Conservation (phyloP, 2,113 vertebrate genomes). For the Hemicordylus capensis region DNA sequence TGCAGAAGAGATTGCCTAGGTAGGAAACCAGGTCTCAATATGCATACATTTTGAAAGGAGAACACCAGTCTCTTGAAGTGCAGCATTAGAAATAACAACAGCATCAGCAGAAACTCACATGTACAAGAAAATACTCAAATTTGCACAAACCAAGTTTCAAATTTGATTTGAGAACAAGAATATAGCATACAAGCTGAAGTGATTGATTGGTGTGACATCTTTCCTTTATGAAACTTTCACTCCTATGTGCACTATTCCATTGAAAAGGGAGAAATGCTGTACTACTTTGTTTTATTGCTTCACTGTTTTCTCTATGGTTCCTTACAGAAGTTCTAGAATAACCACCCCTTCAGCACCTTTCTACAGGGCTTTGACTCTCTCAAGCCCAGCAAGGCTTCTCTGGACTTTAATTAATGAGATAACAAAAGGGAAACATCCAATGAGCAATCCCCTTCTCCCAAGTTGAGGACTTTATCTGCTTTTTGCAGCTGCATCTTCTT, state of each 20-base stretch:
- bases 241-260: not conserved
- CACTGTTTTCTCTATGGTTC: not conserved
- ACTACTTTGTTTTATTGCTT: conserved; percentile 28
- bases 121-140: not conserved
- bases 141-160: rapidly evolving
- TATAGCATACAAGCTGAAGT: not conserved
- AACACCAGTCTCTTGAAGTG: not conserved
- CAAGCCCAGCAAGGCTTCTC: conserved; percentile 32
- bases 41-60: not conserved
- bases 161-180: not conserved
- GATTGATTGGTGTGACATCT: not conserved
- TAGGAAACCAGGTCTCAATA: not conserved
- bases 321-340: not conserved
- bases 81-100: not conserved
- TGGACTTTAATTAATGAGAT: conserved; percentile 62
- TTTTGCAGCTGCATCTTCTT: conserved; percentile 84
- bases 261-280: conserved; percentile 27
- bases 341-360: conserved; percentile 48
- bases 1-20: not conserved
- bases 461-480: conserved; percentile 91
- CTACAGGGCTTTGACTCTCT: conserved; percentile 12
- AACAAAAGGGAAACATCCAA: conserved; percentile 65
- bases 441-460: conserved; percentile 37
- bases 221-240: not conserved
- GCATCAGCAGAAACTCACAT: rapidly evolving